Base-by-base conservation (phyloP, 2,113 vertebrate genomes). In the Dipodomys spectabilis region DNA sequence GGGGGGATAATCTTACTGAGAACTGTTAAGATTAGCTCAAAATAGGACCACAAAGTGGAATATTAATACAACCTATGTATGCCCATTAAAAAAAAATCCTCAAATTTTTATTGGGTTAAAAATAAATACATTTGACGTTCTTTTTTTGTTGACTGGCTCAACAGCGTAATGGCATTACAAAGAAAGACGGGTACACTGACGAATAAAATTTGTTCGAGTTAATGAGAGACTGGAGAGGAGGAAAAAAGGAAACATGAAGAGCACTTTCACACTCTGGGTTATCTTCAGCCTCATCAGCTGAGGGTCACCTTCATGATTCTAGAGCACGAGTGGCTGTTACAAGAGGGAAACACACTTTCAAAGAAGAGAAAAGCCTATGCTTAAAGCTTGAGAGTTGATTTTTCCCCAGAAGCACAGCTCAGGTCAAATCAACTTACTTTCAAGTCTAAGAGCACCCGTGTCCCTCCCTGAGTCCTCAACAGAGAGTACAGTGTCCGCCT, bases 351-450 rank as follows among this genome's bases (percentile, higher is more conserved):
- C 45, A 12, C 92, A 82, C 12, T 90, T 53, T 79, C 93, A 74
- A 67, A 82, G 57, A 35, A 97, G 86, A 96, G 91, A 88, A 84
- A 88, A 94, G 32, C 20, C 87, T 16, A 44, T 71, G 65, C 77
- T 80, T 65, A 75, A 80, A 93, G 93, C 2, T 18, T 25, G 86
- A 85, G 91, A 95, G 93, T 19, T 0, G 5, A 95, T 84, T 96
- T 92, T 94, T 80, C 20, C 62, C 82, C 69, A 83, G 94, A 92
- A 96, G 73, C 60, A 88, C 77, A 82, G 79, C 92, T 25, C 49
- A 92, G 93, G 77, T 62, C 94, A 97, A 95, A 71, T 13, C 93
- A 84, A 98, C 98, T 98, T 98, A 98, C 98, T 98, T 97, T 98
- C 98, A 86, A 98, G 95, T 86, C 96, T 98, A 93, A 98, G 57